Base-by-base conservation (phyloP, 2,113 vertebrate species). In the Saccopteryx bilineata region DNA sequence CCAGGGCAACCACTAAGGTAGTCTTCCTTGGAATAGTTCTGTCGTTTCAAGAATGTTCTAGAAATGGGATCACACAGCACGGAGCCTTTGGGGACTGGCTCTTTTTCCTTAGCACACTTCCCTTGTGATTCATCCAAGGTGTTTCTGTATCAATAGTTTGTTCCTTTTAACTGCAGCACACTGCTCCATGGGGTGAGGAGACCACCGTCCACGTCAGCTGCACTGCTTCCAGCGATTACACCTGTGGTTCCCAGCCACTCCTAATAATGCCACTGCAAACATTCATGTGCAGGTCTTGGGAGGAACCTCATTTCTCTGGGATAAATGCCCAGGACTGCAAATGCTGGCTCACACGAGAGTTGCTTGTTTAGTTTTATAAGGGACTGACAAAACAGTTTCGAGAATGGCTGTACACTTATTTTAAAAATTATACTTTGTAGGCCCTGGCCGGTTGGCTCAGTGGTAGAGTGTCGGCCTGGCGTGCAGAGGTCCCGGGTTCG, bases 121-220 rank as follows among this genome's bases (percentile, higher is more conserved):
- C 72, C 65, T 26, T 0, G 23, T 28, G 66, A 18, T 2, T 56
- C 60, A n/a, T 33, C 48, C 2, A 5, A 28, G 1, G 6, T 68
- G 31, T 17, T 18, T 14, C 54, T 54, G 11, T 54, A 13, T 28
- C 10, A 0, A 3, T 5, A 65, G 4, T 39, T 24, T 21, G 82
- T 54, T 54, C 39, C 19, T 18, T 71, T 48, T 54, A 12, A 7
- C 12, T 11, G 68, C 39, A 3, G 61, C 39, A 91, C 33, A 48
- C 9, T 3, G 0, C 11, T 52, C 50, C 12, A 0, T 0, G 2
- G 94, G 23, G 1, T 0, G 24, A 39, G 3, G 0, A 15, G 1
- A 0, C 6, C 60, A 12, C 8, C 1, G 56, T 7, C 8, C 9
- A 6, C 0, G 33, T 10, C 39, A 1, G 7, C 28, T 5, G 50